Evolutionary conservation across 1,140 invertebrate genomes (phyloP), one percentile per base, ranked within the genome.

Genomic region (Drosophila truncata): DNA sequence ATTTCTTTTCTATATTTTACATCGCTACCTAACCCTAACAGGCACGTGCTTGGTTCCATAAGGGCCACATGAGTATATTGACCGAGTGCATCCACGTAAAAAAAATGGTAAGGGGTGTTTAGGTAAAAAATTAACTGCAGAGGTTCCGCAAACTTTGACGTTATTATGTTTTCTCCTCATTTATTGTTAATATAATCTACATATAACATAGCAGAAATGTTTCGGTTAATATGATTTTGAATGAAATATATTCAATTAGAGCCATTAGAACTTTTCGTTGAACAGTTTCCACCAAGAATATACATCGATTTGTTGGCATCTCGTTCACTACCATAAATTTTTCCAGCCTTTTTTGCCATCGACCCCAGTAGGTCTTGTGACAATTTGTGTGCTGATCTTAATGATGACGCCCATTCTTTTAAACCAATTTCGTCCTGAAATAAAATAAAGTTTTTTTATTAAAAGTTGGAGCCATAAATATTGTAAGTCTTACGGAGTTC

Each of bases 271-370:
- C 75, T 80, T 78, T 93, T 93, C 72, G 91, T 66, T 73, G 84
- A 80, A 73, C 90, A 77, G 72, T 87, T 91, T 49, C 73, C 85
- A n/a, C 88, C 88, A 54, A 91, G 50, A 77, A 93, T 87, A 62
- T 82, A 91, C 75, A 92, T 78, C 33, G 91, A 80, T 90, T 92
- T 93, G 64, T 88, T 85, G 33, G 70, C 84, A 72, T 93, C 92
- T 55, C 92, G 75, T 78, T 93, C 96, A 44, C 98, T 98, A 46
- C 98, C 98, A 94, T 99, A 99, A 76, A 99, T 99, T 94, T 98
- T 98, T 49, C 97, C 98, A 41, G 98, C 98, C 93, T 99, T 99
- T 87, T 96, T 96, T n/a, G 98, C 98, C 97, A 99, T 99, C 35
- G 96, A 97, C 18, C 97, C 96, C 4, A 99, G 94, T 71, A 99